phyloP scores from a whole-genome alignment of 2,888 invertebrate genomes.

The Andrena bucephala region DNA sequence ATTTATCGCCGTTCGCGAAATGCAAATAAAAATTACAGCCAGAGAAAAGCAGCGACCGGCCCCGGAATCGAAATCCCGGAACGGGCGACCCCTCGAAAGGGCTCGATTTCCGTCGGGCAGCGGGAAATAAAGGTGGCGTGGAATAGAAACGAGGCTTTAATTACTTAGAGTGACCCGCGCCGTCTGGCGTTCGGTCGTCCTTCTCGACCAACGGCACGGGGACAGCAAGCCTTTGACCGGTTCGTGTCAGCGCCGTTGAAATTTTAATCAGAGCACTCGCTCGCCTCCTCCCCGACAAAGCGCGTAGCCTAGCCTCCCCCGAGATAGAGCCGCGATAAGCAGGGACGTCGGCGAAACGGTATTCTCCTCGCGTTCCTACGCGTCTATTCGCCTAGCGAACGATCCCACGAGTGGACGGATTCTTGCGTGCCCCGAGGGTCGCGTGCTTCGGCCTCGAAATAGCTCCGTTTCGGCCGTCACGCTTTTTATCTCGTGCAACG shows the following conservation, averaged over 20 bases:
- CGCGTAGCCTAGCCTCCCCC: constrained; percentile 27
- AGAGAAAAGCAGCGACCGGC: no score
- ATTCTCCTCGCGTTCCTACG: no score
- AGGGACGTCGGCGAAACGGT: neutral
- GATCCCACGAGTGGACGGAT: constrained; percentile 1
- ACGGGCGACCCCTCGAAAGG: neutral
- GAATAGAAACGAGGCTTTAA: constrained; percentile 64
- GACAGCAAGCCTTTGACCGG: constrained; percentile 40
- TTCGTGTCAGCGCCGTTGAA: constrained; percentile 54
- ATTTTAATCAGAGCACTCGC: constrained; percentile 66
- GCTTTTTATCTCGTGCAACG: constrained; percentile 32
- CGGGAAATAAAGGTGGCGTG: constrained; percentile 4
- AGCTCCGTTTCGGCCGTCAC: constrained; percentile 10
- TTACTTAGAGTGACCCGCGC: constrained; percentile 72
- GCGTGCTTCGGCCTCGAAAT: constrained; percentile 15
- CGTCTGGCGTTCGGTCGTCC: constrained; percentile 30
- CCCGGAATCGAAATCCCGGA: neutral
- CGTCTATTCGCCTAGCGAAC: no score
- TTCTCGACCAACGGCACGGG: constrained; percentile 9
- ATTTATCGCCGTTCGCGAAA: neutral
- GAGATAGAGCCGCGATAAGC: constrained; percentile 50
- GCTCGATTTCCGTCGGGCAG: constrained; percentile 15
- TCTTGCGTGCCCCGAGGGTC: constrained; percentile 16
- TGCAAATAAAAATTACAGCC: no score
- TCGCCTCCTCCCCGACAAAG: constrained; percentile 35